Evolutionary conservation across 1,140 invertebrate species (phyloP), one percentile per base, ranked within the genome.

Genomic region (Penaeus indicus): DNA sequence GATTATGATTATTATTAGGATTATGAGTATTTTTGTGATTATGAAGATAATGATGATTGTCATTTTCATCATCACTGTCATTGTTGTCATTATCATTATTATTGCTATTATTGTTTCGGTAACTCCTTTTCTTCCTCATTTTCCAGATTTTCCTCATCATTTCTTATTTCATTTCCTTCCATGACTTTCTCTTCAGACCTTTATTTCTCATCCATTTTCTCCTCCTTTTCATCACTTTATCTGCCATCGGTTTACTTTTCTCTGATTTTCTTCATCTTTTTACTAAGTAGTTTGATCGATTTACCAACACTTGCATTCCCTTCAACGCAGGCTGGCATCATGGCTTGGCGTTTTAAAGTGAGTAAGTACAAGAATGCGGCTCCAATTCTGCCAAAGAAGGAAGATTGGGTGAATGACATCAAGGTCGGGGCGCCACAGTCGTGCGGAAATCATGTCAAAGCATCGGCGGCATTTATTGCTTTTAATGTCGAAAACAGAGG

Each of bases 341-440:
- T 97, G 96, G 96, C 97, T 93, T 98, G 97, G 97, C 94, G 97
- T 93, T 98, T 98, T 93, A 98, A 98, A 95, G 96, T 97, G 92
- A 98, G 97, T 84, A 98, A 99, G 93, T 99, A 97, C 93, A 98
- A 98, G 95, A 98, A 99, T 96, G 97, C 97, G 88, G 96, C 97
- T 90, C 97, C 97, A 42, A 97, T 98, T 92, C 96, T 97, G 90
- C 97, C 97, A 18, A 98, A 97, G 92, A 96, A 96, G 89, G 97
- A 98, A 94, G 96, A 96, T 88, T 97, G 96, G 93, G 96, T 99
- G 90, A 94, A 96, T 90, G 97, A 98, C 92, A 95, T 99, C 86
- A 96, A 95, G 92, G 96, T 98, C 79, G 97, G 97, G 7, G 97
- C 96, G 38, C 97, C 97, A 93, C 96, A 97, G 92, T 97, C 97